Conservation (phyloP, 2,888 invertebrate species). For the Bugula neritina region DNA sequence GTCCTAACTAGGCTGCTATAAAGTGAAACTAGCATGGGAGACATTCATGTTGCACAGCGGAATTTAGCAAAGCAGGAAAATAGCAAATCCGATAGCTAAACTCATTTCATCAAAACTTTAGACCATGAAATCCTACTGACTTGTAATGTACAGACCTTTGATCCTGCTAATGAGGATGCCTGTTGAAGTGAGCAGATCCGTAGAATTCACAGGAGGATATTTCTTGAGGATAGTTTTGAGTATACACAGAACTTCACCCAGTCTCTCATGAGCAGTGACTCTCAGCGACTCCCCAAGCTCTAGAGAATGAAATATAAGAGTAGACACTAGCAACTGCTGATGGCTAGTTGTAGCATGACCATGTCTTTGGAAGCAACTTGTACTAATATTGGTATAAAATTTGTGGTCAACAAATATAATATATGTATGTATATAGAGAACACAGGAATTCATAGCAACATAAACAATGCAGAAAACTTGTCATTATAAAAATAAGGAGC, state of each 20-base stretch:
- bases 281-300: slow-evolving; percentile 36
- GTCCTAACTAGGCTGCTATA: no score
- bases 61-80: no score
- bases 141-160: no score
- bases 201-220: slow-evolving; percentile 55
- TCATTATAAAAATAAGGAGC: neutral
- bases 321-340: neutral
- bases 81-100: no score
- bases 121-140: no score
- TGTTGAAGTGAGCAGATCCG: slow-evolving; percentile 56
- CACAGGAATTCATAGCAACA: neutral
- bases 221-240: slow-evolving; percentile 55
- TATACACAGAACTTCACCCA: slow-evolving; percentile 55
- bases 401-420: neutral
- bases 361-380: no score
- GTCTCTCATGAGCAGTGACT: slow-evolving; percentile 54
- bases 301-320: neutral
- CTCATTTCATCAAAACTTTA: no score
- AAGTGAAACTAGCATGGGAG: no score
- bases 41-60: no score
- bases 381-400: no score
- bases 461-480: neutral
- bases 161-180: slow-evolving; percentile 55
- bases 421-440: slow-evolving; percentile 6
- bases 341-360: no score